These are phyloP conservation scores for Drosophila subquinaria DNA, from an alignment of 2,888 invertebrate genomes.

Conservation along the genomic window DNA sequence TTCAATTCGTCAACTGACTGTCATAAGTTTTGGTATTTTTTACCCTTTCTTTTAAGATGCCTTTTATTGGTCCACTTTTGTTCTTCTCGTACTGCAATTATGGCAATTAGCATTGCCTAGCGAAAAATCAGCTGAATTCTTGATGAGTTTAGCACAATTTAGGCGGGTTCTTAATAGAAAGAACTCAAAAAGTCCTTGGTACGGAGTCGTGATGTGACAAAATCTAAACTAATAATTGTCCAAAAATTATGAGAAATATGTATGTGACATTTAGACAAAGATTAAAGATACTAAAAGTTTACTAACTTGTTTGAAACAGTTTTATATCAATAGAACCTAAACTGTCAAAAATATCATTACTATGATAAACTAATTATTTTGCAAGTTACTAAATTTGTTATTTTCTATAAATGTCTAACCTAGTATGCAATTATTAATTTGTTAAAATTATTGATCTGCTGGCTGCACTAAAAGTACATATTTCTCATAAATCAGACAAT, in stretches of 20 bases:
- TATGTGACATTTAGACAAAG: background rate
- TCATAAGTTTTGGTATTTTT: conserved; percentile 24
- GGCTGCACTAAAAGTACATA: background rate
- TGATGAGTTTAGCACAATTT: conserved; percentile 33
- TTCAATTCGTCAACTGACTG: conserved; percentile 23
- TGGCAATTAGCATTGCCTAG: conserved; percentile 45
- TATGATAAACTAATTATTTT: no score
- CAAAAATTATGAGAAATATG: conserved; percentile 5
- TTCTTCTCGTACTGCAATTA: conserved; percentile 25
- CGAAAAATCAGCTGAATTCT: conserved; percentile 7
- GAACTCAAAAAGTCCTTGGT: conserved; percentile 24
- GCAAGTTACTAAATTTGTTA: no score
- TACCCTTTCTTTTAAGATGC: no score
- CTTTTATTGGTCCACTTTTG: conserved; percentile 2
- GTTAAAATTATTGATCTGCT: no score
- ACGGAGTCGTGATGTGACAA: conserved; percentile 24
- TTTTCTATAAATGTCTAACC: no score
- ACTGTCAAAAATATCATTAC: no score
- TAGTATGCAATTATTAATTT: background rate
- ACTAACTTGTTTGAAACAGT: background rate
- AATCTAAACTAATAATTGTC: conserved; percentile 14
- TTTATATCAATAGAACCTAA: background rate
- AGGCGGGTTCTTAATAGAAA: conserved; percentile 27
- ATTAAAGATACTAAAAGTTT: background rate
- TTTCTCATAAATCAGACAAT: conserved; percentile 15